phyloP scores from a whole-genome alignment of 2,113 vertebrate genomes.

The Anarhynchus alexandrinus region DNA sequence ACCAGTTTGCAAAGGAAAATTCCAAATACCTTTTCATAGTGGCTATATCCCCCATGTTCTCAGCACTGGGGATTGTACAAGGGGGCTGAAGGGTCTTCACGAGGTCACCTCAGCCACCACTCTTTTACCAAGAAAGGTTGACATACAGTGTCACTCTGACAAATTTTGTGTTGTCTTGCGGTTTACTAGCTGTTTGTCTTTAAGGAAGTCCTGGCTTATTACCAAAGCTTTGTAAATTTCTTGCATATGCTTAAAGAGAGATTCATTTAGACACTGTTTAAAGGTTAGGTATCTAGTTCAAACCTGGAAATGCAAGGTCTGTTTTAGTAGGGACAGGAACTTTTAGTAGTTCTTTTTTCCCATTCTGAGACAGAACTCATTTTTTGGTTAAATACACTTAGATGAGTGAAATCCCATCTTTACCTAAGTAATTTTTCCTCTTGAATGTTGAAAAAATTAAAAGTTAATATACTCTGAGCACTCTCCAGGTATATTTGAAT shows the following conservation, averaged over 20 bases:
- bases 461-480: neutral
- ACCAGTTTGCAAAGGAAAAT: fast-evolving
- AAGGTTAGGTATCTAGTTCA: neutral
- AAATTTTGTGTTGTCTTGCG: neutral
- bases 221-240: neutral
- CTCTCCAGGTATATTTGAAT: neutral
- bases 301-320: neutral
- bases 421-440: neutral
- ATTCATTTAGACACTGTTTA: neutral
- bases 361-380: neutral
- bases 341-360: neutral
- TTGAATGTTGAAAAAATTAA: neutral
- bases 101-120: neutral
- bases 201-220: neutral
- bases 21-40: neutral
- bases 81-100: neutral
- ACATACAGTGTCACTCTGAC: neutral
- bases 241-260: neutral
- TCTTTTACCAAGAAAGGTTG: neutral
- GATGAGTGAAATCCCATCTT: neutral
- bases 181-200: neutral
- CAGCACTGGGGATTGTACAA: neutral
- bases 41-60: neutral
- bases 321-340: neutral
- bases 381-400: neutral